Evolutionary conservation across 2,888 invertebrate species (phyloP).

Genomic region (Odontothrips loti): DNA sequence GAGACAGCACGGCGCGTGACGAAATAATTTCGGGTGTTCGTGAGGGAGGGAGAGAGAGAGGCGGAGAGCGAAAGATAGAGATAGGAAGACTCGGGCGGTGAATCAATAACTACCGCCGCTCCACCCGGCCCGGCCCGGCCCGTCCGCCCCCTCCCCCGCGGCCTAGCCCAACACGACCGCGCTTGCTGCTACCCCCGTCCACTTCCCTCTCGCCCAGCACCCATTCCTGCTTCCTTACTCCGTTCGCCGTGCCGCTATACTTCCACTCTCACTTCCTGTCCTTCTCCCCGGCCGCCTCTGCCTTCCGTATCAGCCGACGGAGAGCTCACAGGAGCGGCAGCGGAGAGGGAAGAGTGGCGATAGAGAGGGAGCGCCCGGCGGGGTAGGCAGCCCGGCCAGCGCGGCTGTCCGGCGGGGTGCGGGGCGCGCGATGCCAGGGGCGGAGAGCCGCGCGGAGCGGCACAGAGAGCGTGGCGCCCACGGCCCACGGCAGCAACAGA

Average conservation of each 20-base stretch:
- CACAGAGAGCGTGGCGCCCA: too few relatives aligned
- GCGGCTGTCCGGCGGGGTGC: not conserved
- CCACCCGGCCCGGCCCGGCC: not conserved
- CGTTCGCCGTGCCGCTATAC: too few relatives aligned
- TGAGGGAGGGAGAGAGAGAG: not conserved
- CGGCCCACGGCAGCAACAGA: too few relatives aligned
- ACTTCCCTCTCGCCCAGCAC: too few relatives aligned
- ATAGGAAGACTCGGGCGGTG: not conserved
- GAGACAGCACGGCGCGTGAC: too few relatives aligned
- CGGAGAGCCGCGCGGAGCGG: not conserved
- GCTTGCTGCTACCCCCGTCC: not conserved
- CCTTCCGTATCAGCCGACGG: too few relatives aligned
- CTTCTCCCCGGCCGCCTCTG: too few relatives aligned
- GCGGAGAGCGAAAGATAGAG: not conserved
- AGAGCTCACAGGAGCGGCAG: too few relatives aligned
- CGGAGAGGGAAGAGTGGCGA: too few relatives aligned
- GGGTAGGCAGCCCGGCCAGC: not conserved
- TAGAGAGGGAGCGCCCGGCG: not conserved
- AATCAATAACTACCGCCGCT: not conserved
- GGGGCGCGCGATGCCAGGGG: not conserved
- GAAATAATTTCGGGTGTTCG: too few relatives aligned
- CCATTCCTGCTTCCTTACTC: too few relatives aligned
- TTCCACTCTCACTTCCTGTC: too few relatives aligned
- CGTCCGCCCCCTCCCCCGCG: not conserved
- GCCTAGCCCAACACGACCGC: not conserved